These are phyloP conservation scores for Zaprionus taronus DNA, from an alignment of 1,140 invertebrate species.

Conservation along the genomic window DNA sequence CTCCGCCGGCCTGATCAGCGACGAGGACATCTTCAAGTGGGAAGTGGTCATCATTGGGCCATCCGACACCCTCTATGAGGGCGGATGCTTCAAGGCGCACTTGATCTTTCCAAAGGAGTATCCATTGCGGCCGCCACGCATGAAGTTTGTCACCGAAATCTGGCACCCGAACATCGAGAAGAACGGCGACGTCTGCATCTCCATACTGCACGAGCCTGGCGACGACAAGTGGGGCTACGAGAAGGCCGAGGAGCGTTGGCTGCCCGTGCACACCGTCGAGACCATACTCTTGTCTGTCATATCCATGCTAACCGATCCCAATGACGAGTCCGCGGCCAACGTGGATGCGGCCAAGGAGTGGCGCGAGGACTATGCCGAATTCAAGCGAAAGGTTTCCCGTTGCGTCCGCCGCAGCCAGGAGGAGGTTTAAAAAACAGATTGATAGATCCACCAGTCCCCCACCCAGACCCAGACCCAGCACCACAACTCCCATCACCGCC, in stretches of 20 bases:
- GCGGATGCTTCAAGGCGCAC: slow-evolving; percentile 98
- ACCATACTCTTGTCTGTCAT: slow-evolving; percentile 99
- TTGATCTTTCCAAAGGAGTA: slow-evolving; percentile 99
- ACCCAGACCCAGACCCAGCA: slow-evolving; percentile 11
- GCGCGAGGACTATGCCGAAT: slow-evolving; percentile 95
- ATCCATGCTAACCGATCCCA: slow-evolving; percentile 99
- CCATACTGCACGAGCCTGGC: slow-evolving; percentile 99
- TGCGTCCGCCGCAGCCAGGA: slow-evolving; percentile 94
- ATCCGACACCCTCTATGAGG: slow-evolving; percentile 98
- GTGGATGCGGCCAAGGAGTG: slow-evolving; percentile 95
- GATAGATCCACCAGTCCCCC: background rate
- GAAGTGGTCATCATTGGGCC: slow-evolving; percentile 99
- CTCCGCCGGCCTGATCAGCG: slow-evolving; percentile 98
- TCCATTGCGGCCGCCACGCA: slow-evolving; percentile 98
- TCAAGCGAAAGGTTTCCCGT: slow-evolving; percentile 97
- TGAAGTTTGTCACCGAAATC: slow-evolving; percentile 99
- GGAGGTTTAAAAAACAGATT: slow-evolving; percentile 45
- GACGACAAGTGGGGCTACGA: slow-evolving; percentile 98
- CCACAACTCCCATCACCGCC: background rate
- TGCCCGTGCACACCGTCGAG: slow-evolving; percentile 99
- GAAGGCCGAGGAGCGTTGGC: slow-evolving; percentile 98
- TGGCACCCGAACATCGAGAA: slow-evolving; percentile 99
- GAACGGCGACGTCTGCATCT: slow-evolving; percentile 98
- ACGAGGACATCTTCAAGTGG: slow-evolving; percentile 98
- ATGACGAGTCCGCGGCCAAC: slow-evolving; percentile 99